phyloP scores from a whole-genome alignment of 2,888 invertebrate genomes.

The Asteroscopus sphinx region DNA sequence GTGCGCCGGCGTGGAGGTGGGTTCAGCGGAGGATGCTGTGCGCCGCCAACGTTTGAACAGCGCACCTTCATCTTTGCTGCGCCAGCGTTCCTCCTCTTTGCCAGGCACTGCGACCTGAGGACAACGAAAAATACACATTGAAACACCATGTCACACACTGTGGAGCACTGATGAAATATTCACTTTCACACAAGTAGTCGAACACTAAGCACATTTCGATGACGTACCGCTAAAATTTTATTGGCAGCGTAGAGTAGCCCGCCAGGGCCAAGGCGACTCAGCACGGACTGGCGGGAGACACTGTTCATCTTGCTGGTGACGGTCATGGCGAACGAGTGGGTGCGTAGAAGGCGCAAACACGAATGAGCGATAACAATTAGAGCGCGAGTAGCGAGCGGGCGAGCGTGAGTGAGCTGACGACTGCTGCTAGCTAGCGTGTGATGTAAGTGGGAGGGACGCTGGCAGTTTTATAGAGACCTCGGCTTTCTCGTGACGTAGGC shows the following conservation, averaged over 20 bases:
- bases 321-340: conserved; percentile 82
- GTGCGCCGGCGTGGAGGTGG: conserved; percentile 67
- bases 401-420: conserved; percentile 71
- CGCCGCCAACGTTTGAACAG: conserved; percentile 86
- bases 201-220: conserved; percentile 68
- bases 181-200: conserved; percentile 62
- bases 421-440: conserved; percentile 81
- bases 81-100: conserved; percentile 87
- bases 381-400: conserved; percentile 75
- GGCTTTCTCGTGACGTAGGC: conserved; percentile 84
- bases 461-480: conserved; percentile 85
- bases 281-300: conserved; percentile 86
- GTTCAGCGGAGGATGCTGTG: conserved; percentile 71
- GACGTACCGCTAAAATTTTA: conserved; percentile 88
- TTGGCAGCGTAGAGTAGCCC: conserved; percentile 86
- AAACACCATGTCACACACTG: conserved; percentile 74
- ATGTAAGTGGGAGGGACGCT: conserved; percentile 81
- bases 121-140: conserved; percentile 82
- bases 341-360: conserved; percentile 72
- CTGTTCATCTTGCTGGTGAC: conserved; percentile 89
- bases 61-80: conserved; percentile 82
- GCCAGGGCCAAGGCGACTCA: conserved; percentile 86
- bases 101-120: conserved; percentile 86
- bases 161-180: conserved; percentile 64
- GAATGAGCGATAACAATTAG: conserved; percentile 73